These are phyloP conservation scores for Crematogaster levior DNA, from an alignment of 2,888 invertebrate genomes.

Conservation along the genomic window DNA sequence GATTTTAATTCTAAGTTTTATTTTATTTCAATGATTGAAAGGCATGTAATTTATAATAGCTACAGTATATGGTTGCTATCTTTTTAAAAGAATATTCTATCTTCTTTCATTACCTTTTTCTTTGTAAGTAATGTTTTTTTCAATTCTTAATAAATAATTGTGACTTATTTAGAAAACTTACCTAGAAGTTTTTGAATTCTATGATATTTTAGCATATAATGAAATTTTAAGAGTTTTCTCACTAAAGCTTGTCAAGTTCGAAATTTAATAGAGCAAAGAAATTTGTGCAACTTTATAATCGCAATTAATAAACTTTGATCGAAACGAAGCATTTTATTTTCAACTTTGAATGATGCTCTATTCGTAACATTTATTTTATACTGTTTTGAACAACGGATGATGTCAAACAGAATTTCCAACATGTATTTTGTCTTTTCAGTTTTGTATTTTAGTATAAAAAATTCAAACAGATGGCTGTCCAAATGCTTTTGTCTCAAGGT, in stretches of 20 bases:
- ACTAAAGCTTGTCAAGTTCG: not conserved
- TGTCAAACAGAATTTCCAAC: not conserved
- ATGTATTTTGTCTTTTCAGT: not conserved
- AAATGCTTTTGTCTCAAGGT: conserved; percentile 9
- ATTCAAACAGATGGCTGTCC: not conserved
- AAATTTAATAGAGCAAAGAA: not conserved
- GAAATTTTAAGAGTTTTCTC: not conserved
- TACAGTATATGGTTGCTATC: not conserved
- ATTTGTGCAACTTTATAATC: not conserved
- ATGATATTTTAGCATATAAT: conserved; percentile 2
- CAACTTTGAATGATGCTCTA: not conserved
- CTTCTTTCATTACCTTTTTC: not conserved
- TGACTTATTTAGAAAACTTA: not conserved
- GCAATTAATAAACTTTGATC: not conserved
- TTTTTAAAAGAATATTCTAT: not conserved
- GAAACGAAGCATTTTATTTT: not conserved
- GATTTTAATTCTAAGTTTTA: not conserved
- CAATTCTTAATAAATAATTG: not conserved
- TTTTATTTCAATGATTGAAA: not conserved
- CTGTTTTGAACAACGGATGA: not conserved
- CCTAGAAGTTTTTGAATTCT: not conserved
- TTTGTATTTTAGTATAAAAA: not conserved
- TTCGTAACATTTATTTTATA: not conserved
- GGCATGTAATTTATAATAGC: not conserved
- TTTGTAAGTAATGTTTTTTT: not conserved